Percentiles rank a stretch among this genome's conserved stretches.
phyloP scores from a whole-genome alignment of 1,140 invertebrate species.

The Adoxophyes honmai region DNA sequence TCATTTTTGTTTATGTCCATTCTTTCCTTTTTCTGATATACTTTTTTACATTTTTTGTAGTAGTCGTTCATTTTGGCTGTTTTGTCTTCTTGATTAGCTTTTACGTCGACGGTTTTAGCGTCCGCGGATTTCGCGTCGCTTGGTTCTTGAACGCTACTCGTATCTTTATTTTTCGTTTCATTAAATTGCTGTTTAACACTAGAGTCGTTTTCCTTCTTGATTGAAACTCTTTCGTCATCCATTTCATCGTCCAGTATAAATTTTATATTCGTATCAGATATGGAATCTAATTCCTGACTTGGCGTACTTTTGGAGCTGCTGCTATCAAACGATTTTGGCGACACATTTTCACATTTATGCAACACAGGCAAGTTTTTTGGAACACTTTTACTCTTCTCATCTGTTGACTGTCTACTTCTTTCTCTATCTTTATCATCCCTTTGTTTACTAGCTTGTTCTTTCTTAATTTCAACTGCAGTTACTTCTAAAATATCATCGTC shows the following conservation, averaged over 20 bases:
- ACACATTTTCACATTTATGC: neutral
- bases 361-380: conserved; percentile 15
- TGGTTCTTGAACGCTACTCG: conserved; percentile 33
- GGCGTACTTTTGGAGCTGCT: neutral
- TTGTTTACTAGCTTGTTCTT: neutral
- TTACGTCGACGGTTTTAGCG: conserved; percentile 3
- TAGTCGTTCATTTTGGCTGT: conserved; percentile 19
- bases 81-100: conserved; percentile 6
- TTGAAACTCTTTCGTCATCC: neutral
- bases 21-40: conserved; percentile 12
- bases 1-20: neutral
- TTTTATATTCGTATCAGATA: conserved; percentile 23
- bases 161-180: conserved; percentile 23
- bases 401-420: neutral
- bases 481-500: conserved; percentile 2
- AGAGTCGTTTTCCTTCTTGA: neutral
- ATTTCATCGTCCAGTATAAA: conserved; percentile 18
- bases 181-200: conserved; percentile 13
- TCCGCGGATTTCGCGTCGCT: conserved; percentile 15
- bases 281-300: conserved; percentile 10
- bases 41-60: conserved; percentile 27
- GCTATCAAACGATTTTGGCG: conserved; percentile 7
- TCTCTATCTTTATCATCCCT: conserved; percentile 2
- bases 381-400: neutral
- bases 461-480: neutral